Percentiles rank a stretch among this genome's conserved stretches.
phyloP scores from a whole-genome alignment of 2,888 invertebrate genomes.

The Oscheius sp. region DNA sequence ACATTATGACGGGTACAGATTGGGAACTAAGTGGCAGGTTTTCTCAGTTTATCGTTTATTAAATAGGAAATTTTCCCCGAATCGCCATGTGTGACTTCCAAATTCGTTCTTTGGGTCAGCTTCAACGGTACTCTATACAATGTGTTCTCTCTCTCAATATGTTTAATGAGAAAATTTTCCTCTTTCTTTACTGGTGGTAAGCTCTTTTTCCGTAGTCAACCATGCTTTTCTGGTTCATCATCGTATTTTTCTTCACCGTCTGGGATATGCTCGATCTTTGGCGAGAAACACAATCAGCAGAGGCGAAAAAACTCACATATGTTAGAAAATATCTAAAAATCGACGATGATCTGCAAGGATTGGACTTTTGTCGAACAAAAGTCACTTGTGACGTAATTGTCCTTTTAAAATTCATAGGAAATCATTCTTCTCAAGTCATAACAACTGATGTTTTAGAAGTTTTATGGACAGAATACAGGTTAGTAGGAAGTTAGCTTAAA shows the following conservation, averaged over 20 bases:
- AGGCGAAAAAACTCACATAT: conserved; percentile 34
- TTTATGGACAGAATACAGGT: not conserved
- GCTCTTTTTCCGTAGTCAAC: not conserved
- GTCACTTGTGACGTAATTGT: conserved; percentile 55
- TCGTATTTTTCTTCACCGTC: conserved; percentile 43
- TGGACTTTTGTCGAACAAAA: conserved; percentile 48
- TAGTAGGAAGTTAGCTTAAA: too few relatives aligned
- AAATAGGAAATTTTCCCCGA: conserved; percentile 64
- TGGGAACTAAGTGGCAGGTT: conserved; percentile 62
- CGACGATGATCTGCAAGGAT: conserved; percentile 36
- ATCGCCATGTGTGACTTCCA: conserved; percentile 68
- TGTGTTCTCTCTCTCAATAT: conserved; percentile 59
- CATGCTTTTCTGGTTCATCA: conserved; percentile 34
- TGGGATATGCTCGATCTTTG: conserved; percentile 39
- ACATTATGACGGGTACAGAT: conserved; percentile 62
- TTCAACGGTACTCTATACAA: conserved; percentile 57
- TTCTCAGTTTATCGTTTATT: not conserved
- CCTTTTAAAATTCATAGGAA: conserved; percentile 47
- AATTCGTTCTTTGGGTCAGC: conserved; percentile 49
- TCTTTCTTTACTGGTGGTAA: conserved; percentile 64
- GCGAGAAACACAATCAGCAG: conserved; percentile 33
- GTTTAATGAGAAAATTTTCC: conserved; percentile 68
- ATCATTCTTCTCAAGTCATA: conserved; percentile 53
- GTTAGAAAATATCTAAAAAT: conserved; percentile 40
- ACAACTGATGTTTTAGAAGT: not conserved